phyloP scores from a whole-genome alignment of 2,888 invertebrate species.

The Stenoptilia bipunctidactyla region DNA sequence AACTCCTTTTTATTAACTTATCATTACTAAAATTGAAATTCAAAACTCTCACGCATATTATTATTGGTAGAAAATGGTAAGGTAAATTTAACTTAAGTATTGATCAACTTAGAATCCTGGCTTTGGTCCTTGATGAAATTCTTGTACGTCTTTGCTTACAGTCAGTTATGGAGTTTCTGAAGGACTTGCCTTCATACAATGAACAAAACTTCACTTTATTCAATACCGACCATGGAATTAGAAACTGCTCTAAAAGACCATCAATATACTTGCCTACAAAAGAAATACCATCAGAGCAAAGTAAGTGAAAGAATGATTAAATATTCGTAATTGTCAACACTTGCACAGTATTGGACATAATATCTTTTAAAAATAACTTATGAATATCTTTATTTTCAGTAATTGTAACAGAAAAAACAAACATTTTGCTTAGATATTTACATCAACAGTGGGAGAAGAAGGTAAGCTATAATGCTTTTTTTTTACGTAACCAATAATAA shows the following conservation, averaged over 20 bases:
- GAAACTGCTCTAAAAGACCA: slow-evolving; percentile 86
- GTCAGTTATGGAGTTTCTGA: slow-evolving; percentile 88
- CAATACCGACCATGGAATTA: slow-evolving; percentile 86
- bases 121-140: background rate
- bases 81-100: background rate
- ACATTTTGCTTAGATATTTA: slow-evolving; percentile 91
- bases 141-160: background rate
- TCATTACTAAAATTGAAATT: background rate
- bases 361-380: no score
- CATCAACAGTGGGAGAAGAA: slow-evolving; percentile 98
- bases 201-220: slow-evolving; percentile 92
- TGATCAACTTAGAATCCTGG: no score
- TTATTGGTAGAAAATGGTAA: background rate
- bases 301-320: no score
- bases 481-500: no score
- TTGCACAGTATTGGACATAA: no score
- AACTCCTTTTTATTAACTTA: background rate
- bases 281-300: slow-evolving; percentile 93
- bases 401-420: slow-evolving; percentile 96
- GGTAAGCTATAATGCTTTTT: no score
- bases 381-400: slow-evolving; percentile 74
- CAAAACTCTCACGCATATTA: background rate
- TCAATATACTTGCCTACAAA: slow-evolving; percentile 94
- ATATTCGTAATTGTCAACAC: no score
- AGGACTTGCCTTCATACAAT: slow-evolving; percentile 91